phyloP scores from a whole-genome alignment of 2,888 invertebrate genomes.

The Netelia fuscicornis region DNA sequence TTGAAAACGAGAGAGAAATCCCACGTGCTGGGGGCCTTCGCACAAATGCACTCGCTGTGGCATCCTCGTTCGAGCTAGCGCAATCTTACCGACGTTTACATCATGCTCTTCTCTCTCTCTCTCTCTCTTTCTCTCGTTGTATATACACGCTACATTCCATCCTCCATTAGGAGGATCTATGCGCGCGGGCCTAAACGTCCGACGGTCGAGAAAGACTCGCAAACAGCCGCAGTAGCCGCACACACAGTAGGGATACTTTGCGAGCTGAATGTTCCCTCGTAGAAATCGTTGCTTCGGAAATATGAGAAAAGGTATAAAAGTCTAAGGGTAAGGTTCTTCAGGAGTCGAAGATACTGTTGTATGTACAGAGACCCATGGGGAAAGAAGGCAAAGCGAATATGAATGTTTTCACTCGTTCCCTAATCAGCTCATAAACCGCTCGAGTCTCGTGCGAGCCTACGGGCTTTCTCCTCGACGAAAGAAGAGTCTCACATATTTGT shows the following conservation, averaged over 20 bases:
- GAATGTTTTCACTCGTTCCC: constrained; percentile 62
- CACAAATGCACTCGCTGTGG: constrained; percentile 58
- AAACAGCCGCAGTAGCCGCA: constrained; percentile 45
- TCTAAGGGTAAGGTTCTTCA: constrained; percentile 21
- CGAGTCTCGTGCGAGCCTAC: background rate
- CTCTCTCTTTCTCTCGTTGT: constrained; percentile 52
- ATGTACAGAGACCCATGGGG: background rate
- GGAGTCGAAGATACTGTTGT: background rate
- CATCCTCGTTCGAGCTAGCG: constrained; percentile 60
- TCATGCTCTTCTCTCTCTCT: constrained; percentile 49
- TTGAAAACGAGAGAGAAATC: constrained; percentile 44
- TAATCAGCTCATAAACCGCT: constrained; percentile 64
- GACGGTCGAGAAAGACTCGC: constrained; percentile 51
- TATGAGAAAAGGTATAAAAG: constrained; percentile 55
- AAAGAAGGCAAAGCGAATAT: background rate
- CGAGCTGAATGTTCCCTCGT: constrained; percentile 36
- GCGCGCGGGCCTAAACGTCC: constrained; percentile 59
- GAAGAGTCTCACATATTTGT: constrained; percentile 17
- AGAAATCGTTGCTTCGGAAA: constrained; percentile 56
- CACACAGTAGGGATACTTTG: constrained; percentile 53
- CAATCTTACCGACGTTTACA: constrained; percentile 79
- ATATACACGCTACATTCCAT: constrained; percentile 76
- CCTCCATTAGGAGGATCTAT: constrained; percentile 77
- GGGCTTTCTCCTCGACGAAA: constrained; percentile 19
- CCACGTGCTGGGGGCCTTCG: constrained; percentile 5